phyloP scores from a whole-genome alignment of 2,797 vertebrate species.

The Chromis chromis region DNA sequence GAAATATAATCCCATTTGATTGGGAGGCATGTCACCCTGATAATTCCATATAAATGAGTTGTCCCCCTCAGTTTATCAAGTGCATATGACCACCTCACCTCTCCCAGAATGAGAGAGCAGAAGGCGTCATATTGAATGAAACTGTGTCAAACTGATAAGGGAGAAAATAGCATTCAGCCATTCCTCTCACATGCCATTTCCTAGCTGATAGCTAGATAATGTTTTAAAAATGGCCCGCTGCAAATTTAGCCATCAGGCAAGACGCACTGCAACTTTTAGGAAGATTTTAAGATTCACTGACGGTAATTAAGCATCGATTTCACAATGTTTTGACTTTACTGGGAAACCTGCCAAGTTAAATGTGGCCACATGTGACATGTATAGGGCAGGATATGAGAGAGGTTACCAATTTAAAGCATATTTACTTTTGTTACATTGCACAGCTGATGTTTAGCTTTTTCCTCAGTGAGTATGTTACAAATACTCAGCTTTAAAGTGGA shows the following conservation, averaged over 20 bases:
- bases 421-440: neutral
- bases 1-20: conserved; percentile 7
- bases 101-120: neutral
- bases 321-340: neutral
- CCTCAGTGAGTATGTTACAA: neutral
- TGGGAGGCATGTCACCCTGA: neutral
- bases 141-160: neutral
- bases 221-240: neutral
- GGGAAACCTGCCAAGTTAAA: neutral
- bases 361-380: neutral
- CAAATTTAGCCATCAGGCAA: neutral
- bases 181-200: neutral
- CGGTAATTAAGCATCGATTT: neutral
- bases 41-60: conserved; percentile 24
- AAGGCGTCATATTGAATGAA: neutral
- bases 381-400: neutral
- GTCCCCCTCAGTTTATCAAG: neutral
- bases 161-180: conserved; percentile 8
- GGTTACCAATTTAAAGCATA: neutral
- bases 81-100: neutral
- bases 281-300: neutral
- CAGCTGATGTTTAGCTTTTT: neutral
- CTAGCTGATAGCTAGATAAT: neutral
- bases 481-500: neutral
- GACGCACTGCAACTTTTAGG: neutral